Evolutionary conservation across 2,797 vertebrate species (phyloP), one percentile per base, ranked within the genome.

Genomic region (Yasuhikotakia modesta): DNA sequence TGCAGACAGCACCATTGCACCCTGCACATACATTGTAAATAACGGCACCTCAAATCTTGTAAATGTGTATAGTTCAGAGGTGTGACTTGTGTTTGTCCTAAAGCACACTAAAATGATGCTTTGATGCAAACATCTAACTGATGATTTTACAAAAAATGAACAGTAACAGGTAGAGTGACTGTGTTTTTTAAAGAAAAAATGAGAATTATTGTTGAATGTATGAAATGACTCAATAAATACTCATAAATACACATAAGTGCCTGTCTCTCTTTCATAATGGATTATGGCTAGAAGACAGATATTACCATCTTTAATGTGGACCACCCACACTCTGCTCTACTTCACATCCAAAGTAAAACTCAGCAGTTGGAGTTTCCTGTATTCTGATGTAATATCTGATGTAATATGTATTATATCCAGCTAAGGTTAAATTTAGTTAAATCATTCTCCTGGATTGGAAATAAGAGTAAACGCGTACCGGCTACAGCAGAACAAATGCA

Each of bases 301-400:
- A 58, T 58, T 13, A 39, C 35, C 35, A 10, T 14, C 24, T 30
- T n/a, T n/a, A n/a, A n/a, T 60, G 24, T 60, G 21, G 21, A 66
- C 21, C 16, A 55, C 61, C 48, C 27, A 60, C 58, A 35, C 30
- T 14, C n/a, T 19, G 32, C 22, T 60, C 85, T 53, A 50, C 46
- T 85, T 74, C 46, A 76, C 81, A 91, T 91, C 92, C 92, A 90
- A 90, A 92, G 91, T 87, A 61, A 90, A 92, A 90, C 92, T 91
- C 91, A 91, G 92, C 93, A 92, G 87, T 91, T 90, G 86, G 80
- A 82, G 32, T 78, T 86, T 88, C 77, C n/a, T 16, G 91, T 92
- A 93, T 89, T 92, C 88, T 91, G 93, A 95, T 95, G n/a, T n/a
- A n/a, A n/a, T n/a, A n/a, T n/a, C n/a, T n/a, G n/a, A 92, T 58